These are phyloP conservation scores for Halcyon malimbica DNA, from an alignment of 2,113 vertebrate genomes.

Conservation along the genomic window DNA sequence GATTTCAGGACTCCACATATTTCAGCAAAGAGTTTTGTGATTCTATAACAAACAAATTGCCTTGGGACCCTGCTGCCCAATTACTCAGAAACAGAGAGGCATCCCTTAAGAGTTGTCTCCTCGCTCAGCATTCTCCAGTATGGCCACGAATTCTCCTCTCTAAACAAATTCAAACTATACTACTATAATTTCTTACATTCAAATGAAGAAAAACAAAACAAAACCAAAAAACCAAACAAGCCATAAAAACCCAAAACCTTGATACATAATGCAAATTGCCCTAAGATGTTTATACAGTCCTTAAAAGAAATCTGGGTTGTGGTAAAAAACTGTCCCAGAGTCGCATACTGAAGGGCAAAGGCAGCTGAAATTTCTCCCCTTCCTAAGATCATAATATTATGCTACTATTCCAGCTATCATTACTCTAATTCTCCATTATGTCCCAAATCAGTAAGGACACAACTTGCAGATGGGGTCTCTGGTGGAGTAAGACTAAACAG, in stretches of 20 bases:
- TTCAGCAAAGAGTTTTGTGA: neutral
- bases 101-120: neutral
- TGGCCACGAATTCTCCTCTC: neutral
- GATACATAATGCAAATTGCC: neutral
- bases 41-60: constrained; percentile 20
- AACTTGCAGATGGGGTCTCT: neutral
- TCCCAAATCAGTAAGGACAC: neutral
- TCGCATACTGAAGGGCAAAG: neutral
- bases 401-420: neutral
- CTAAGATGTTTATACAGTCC: neutral
- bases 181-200: neutral
- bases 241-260: neutral
- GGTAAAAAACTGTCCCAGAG: neutral
- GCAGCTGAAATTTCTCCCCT: neutral
- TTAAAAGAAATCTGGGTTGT: neutral
- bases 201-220: neutral
- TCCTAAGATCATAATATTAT: neutral
- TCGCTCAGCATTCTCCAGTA: constrained; percentile 28
- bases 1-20: neutral
- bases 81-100: constrained; percentile 24
- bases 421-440: neutral
- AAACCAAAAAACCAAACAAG: neutral
- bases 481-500: neutral
- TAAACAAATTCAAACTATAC: neutral
- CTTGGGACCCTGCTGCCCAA: constrained; percentile 12